Evolutionary conservation across 2,797 vertebrate genomes (phyloP).

Genomic region (Carapus acus): DNA sequence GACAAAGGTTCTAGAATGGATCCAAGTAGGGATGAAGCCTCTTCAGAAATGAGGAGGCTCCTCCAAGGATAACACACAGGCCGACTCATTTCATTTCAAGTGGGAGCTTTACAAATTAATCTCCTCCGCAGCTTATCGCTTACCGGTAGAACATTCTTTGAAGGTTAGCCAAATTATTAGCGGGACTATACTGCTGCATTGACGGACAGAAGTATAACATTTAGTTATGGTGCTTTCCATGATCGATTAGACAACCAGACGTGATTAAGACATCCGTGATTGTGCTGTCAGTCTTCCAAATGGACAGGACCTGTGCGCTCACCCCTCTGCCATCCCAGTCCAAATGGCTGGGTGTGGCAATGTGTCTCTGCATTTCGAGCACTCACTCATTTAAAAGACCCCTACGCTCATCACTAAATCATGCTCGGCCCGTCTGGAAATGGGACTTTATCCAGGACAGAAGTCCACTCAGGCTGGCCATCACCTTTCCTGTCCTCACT

Average conservation of each 20-base stretch:
- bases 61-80: not conserved
- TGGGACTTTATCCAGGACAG: slow-evolving; percentile 55
- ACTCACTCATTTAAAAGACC: slow-evolving; percentile 71
- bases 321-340: slow-evolving; percentile 55
- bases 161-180: slow-evolving; percentile 74
- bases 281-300: slow-evolving; percentile 76
- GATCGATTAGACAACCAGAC: slow-evolving; percentile 68
- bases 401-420: slow-evolving; percentile 66
- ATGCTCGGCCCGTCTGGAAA: slow-evolving; percentile 55
- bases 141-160: slow-evolving; percentile 54
- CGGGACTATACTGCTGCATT: slow-evolving; percentile 53
- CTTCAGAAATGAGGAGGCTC: too few relatives aligned
- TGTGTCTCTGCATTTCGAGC: slow-evolving; percentile 59
- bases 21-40: too few relatives aligned
- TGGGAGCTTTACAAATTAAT: slow-evolving; percentile 13
- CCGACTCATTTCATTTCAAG: slow-evolving; percentile 15
- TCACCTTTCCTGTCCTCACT: slow-evolving; percentile 55
- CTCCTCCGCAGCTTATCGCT: slow-evolving; percentile 16
- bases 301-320: slow-evolving; percentile 63
- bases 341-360: slow-evolving; percentile 64
- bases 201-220: slow-evolving; percentile 62
- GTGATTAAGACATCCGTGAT: slow-evolving; percentile 73
- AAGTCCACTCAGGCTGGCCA: slow-evolving; percentile 56
- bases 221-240: slow-evolving; percentile 65
- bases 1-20: too few relatives aligned